Percentiles rank a stretch among this genome's conserved stretches.
phyloP scores from a whole-genome alignment of 2,888 invertebrate species.

The Anthrax anthrax region DNA sequence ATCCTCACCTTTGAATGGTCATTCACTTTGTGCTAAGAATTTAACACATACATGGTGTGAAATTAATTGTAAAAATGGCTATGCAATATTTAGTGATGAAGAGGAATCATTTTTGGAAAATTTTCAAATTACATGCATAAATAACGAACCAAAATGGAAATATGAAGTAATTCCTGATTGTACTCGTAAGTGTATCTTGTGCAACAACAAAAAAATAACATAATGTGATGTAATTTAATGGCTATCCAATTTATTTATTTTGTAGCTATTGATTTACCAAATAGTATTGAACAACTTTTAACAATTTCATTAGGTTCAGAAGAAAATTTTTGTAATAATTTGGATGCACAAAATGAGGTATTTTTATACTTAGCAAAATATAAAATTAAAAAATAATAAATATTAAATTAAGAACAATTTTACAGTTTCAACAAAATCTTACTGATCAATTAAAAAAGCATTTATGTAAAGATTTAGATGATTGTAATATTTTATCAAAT shows the following conservation, averaged over 20 bases:
- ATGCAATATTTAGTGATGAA: constrained; percentile 34
- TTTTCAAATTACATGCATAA: constrained; percentile 24
- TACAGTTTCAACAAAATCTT: constrained; percentile 9
- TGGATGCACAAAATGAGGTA: constrained; percentile 8
- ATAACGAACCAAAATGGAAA: constrained; percentile 30
- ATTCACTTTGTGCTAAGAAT: constrained; percentile 34
- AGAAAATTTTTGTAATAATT: constrained; percentile 32
- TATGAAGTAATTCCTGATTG: constrained; percentile 40
- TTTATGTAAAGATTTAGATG: constrained; percentile 14
- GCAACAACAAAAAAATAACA: too few species aligned
- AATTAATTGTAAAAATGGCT: constrained; percentile 45
- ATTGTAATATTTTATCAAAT: constrained; percentile 17
- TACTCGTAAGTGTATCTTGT: constrained; percentile 29
- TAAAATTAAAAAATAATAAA: too few species aligned
- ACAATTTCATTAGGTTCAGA: constrained; percentile 33
- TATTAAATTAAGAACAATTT: neutral
- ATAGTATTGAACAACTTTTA: constrained; percentile 37
- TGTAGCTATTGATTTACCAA: constrained; percentile 37
- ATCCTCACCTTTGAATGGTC: constrained; percentile 36
- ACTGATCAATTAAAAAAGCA: constrained; percentile 13
- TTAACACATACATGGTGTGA: constrained; percentile 37
- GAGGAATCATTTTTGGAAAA: constrained; percentile 27
- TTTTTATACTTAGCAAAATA: too few species aligned
- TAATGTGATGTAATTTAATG: too few species aligned
- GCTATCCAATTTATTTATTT: too few species aligned